phyloP scores from a whole-genome alignment of 2,113 vertebrate genomes.

The Petaurus breviceps region DNA sequence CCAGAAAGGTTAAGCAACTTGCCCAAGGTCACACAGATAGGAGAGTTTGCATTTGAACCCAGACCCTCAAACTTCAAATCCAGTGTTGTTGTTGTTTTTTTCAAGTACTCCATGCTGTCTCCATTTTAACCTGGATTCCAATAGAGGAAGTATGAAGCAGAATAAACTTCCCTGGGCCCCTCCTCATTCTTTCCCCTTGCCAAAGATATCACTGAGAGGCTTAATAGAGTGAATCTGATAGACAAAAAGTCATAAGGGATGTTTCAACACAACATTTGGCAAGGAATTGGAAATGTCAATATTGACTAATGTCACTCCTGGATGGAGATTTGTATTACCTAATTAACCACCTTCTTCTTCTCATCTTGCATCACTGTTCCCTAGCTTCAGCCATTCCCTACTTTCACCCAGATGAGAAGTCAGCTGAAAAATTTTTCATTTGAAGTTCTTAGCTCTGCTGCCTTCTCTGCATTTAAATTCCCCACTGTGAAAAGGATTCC shows the following conservation, averaged over 20 bases:
- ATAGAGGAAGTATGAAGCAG: background rate
- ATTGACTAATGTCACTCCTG: background rate
- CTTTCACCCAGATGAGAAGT: background rate
- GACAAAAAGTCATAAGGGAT: background rate
- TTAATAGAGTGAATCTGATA: background rate
- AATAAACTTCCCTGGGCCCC: background rate
- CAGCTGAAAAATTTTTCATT: background rate
- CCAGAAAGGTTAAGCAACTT: background rate
- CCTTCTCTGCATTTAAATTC: conserved; percentile 2
- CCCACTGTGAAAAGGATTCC: background rate
- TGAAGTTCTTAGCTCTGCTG: background rate
- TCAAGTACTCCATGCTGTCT: background rate
- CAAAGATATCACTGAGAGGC: background rate
- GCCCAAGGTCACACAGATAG: background rate
- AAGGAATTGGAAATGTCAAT: background rate
- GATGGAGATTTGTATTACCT: background rate
- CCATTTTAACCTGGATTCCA: background rate
- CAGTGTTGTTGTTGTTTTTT: background rate
- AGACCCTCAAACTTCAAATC: background rate
- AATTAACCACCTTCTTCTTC: background rate
- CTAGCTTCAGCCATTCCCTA: background rate
- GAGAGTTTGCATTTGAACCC: background rate
- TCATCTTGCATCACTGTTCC: background rate
- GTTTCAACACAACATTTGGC: background rate
- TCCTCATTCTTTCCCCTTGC: too few relatives aligned